phyloP scores from a whole-genome alignment of 1,140 invertebrate genomes.

The Microplitis mediator region DNA sequence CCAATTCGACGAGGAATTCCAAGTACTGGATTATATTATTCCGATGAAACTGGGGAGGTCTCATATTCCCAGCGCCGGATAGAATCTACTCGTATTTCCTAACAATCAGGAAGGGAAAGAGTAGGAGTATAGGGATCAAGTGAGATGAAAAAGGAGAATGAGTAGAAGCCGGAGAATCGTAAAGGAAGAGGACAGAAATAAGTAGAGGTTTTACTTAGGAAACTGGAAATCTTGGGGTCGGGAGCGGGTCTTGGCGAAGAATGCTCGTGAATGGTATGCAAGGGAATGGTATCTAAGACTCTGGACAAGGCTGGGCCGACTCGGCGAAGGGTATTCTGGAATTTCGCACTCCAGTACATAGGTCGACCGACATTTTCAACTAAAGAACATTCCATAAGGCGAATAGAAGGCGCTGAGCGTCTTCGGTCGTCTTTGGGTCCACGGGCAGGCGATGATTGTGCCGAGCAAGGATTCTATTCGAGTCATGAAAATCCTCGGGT shows the following conservation, averaged over 20 bases:
- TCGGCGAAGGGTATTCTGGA: slow-evolving; percentile 25
- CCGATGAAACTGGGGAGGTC: too few relatives aligned
- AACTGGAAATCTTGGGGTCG: slow-evolving; percentile 30
- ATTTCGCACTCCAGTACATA: slow-evolving; percentile 32
- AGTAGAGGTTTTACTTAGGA: slow-evolving; percentile 30
- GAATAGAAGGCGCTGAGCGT: too few relatives aligned
- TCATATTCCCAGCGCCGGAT: too few relatives aligned
- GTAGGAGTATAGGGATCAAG: not conserved
- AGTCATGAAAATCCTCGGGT: not conserved
- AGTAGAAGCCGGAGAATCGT: not conserved
- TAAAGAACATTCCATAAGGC: slow-evolving; percentile 33
- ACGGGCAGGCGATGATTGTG: not conserved
- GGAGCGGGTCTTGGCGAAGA: slow-evolving; percentile 21
- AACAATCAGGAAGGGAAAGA: not conserved
- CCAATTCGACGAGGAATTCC: too few relatives aligned
- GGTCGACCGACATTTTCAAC: slow-evolving; percentile 34
- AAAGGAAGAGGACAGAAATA: not conserved
- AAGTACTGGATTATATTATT: too few relatives aligned
- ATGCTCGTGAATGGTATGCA: slow-evolving; percentile 30
- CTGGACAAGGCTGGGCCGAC: not conserved
- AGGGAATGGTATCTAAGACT: slow-evolving; percentile 27
- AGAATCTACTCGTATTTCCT: too few relatives aligned
- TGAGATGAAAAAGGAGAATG: too few relatives aligned
- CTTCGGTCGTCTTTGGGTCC: not conserved
- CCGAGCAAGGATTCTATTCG: too few relatives aligned